These are phyloP conservation scores for Miltochrista miniata DNA, from an alignment of 2,888 invertebrate species.

Conservation along the genomic window DNA sequence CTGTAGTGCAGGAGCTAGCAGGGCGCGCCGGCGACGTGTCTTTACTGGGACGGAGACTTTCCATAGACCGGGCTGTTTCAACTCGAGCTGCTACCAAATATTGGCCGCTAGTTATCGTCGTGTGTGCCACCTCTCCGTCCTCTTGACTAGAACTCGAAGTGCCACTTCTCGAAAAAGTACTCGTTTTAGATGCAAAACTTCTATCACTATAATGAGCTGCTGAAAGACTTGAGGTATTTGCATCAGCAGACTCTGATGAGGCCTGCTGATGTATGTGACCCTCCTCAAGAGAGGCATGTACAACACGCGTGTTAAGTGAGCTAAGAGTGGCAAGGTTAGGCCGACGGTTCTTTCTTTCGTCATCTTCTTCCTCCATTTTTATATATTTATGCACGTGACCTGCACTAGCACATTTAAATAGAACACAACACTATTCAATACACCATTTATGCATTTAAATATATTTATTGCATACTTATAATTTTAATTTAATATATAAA, in stretches of 20 bases:
- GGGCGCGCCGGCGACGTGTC: slow-evolving; percentile 82
- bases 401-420: slow-evolving; percentile 47
- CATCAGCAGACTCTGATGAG: slow-evolving; percentile 84
- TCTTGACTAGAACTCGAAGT: slow-evolving; percentile 89
- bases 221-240: slow-evolving; percentile 77
- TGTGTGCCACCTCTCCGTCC: slow-evolving; percentile 84
- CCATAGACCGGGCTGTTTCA: slow-evolving; percentile 88
- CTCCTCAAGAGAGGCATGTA: slow-evolving; percentile 72
- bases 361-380: slow-evolving; percentile 78
- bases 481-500: slow-evolving; percentile 56
- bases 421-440: slow-evolving; percentile 67
- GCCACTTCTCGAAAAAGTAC: slow-evolving; percentile 81
- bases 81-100: slow-evolving; percentile 82
- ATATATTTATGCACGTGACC: slow-evolving; percentile 27
- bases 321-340: slow-evolving; percentile 68
- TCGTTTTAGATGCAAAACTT: slow-evolving; percentile 80
- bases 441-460: slow-evolving; percentile 63
- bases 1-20: slow-evolving; percentile 76
- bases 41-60: slow-evolving; percentile 85
- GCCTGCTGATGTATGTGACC: slow-evolving; percentile 66
- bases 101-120: slow-evolving; percentile 74
- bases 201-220: slow-evolving; percentile 75
- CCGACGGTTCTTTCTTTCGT: slow-evolving; percentile 64
- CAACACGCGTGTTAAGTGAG: slow-evolving; percentile 64
- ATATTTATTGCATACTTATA: slow-evolving; percentile 69